Evolutionary conservation across 2,888 invertebrate genomes (phyloP), one percentile per base, ranked within the genome.

Genomic region (Drepana falcataria): DNA sequence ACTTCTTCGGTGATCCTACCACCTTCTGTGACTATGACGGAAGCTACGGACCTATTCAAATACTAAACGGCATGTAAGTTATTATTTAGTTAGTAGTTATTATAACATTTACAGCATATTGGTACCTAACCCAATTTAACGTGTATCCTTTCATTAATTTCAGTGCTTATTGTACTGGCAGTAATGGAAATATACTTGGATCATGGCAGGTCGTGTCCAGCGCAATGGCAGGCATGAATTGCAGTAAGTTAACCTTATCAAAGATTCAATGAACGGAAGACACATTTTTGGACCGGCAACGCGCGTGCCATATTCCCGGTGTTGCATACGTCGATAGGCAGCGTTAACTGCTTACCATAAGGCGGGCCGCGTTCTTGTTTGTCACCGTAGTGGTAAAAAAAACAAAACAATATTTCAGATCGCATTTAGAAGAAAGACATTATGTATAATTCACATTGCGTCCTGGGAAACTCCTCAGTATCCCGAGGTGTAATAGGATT

Each of bases 21-120:
- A 79, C 92, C 3, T 79, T 87, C 59, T 95, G 95, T 71, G 94
- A 94, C 70, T 93, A 91, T 60, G 95, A 95, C 73, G 95, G 95
- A 21, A 92, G 92, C 64, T 95, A 93, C 72, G 94, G 93, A 33
- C 73, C 86, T 47, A 92, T 88, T 68, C 91, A 88, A 69, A 87
- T 93, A 57, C 62, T 66, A 55, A 91, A 90, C 60, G 92, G 92
- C 71, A 85, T 88, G 94, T 94, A 85, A 91, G 92, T 44, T 44
- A 37, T 37, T 4, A 37, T 37, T 21, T 21, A 21, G 21, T 21
- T 21, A 21, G 21, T 0, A 37, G 37, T 37, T 83, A 55, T 52
- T 52, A 21, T 21, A 21, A 21, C 21, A 21, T 21, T 21, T 21
- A 21, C 21, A 21, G 21, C 21, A 21, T 21, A 21, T 21, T 21